These are phyloP conservation scores for Philotrypesis tridentata DNA, from an alignment of 1,140 invertebrate genomes.

Conservation along the genomic window DNA sequence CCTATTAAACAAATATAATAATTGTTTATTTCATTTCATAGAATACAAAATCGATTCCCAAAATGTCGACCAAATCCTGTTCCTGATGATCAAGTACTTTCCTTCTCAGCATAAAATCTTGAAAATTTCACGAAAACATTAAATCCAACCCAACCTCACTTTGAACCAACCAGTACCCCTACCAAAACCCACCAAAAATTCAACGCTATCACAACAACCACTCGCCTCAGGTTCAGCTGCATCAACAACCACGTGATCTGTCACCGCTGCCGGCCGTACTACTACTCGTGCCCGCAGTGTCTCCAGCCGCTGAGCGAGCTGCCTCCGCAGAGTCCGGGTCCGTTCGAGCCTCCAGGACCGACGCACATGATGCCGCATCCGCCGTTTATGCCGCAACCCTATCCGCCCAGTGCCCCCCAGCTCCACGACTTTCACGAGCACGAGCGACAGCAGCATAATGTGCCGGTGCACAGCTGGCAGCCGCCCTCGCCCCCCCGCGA, in stretches of 20 bases:
- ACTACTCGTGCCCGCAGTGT: slow-evolving; percentile 63
- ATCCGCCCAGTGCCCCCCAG: neutral
- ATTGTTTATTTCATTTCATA: too few species aligned
- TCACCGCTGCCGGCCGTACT: slow-evolving; percentile 66
- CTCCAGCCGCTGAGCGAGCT: slow-evolving; percentile 39
- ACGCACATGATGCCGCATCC: slow-evolving; percentile 55
- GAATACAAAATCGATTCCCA: too few species aligned
- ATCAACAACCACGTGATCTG: slow-evolving; percentile 61
- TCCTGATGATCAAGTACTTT: too few species aligned
- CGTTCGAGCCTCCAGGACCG: slow-evolving; percentile 39
- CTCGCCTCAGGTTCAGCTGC: slow-evolving; percentile 56
- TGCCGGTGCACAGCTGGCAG: slow-evolving; percentile 41
- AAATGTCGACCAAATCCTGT: too few species aligned
- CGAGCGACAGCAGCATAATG: slow-evolving; percentile 42
- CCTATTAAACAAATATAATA: too few species aligned
- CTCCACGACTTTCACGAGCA: neutral
- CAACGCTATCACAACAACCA: too few species aligned
- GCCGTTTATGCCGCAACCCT: neutral
- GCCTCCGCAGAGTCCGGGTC: slow-evolving; percentile 15
- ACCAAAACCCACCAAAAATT: too few species aligned
- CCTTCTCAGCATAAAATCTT: too few species aligned
- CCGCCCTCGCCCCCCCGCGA: slow-evolving; percentile 45
- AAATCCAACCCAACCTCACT: too few species aligned
- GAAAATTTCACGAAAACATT: too few species aligned
- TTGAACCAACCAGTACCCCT: too few species aligned